Evolutionary conservation across 2,113 vertebrate species (phyloP).

Genomic region (Ochotona princeps): DNA sequence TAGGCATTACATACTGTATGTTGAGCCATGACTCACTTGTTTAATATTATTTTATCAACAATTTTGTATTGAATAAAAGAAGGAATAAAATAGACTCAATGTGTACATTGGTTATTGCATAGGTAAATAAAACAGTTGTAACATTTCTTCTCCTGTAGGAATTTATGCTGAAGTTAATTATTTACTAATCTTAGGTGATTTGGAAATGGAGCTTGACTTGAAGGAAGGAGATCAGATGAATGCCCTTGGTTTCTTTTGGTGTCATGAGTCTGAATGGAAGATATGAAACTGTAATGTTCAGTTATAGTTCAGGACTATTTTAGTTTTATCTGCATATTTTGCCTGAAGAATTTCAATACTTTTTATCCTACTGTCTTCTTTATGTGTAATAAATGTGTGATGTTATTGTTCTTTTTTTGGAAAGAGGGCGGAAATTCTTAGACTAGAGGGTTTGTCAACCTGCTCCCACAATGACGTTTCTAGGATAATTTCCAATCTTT

Average conservation of each 20-base stretch:
- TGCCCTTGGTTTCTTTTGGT: not conserved
- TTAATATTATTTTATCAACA: not conserved
- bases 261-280: not conserved
- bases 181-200: conserved; percentile 27
- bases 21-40: too few species aligned
- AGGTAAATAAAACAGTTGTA: not conserved
- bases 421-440: conserved; percentile 53
- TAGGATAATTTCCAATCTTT: conserved; percentile 75
- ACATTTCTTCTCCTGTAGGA: not conserved
- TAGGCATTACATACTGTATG: too few species aligned
- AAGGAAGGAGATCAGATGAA: not conserved
- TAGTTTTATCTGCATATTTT: conserved; percentile 68
- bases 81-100: conserved; percentile 15
- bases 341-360: conserved; percentile 40
- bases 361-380: conserved; percentile 53
- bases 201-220: not conserved
- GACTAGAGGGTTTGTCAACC: conserved; percentile 59
- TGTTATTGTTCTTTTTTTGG: conserved; percentile 52
- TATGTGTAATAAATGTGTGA: conserved; percentile 67
- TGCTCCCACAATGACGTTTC: conserved; percentile 69
- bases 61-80: conserved; percentile 25
- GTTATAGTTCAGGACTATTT: conserved; percentile 36
- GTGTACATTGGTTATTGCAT: not conserved
- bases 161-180: conserved; percentile 2
- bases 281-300: conserved; percentile 37